These are phyloP conservation scores for Meleagris gallopavo DNA, from an alignment of 2,113 vertebrate genomes.

Conservation along the genomic window DNA sequence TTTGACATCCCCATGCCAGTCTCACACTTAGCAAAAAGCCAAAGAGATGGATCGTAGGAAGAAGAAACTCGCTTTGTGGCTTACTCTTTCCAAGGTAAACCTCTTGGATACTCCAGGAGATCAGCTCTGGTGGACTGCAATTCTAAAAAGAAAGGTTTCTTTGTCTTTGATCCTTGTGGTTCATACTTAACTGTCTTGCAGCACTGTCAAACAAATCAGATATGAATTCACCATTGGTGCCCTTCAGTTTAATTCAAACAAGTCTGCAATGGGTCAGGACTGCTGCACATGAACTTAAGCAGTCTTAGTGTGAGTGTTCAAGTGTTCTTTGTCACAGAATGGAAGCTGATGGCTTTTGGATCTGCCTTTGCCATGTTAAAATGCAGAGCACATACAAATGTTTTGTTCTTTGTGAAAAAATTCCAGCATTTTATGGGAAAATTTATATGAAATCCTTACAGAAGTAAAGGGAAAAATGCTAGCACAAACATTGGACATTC, in stretches of 20 bases:
- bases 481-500: neutral
- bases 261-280: neutral
- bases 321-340: neutral
- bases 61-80: neutral
- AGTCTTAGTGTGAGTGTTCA: neutral
- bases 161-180: neutral
- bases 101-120: neutral
- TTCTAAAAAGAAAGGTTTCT: neutral
- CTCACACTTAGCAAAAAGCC: neutral
- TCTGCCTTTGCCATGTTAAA: neutral
- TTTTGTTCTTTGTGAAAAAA: conserved; percentile 4
- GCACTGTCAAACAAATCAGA: neutral
- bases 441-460: neutral
- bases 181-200: neutral
- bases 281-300: neutral
- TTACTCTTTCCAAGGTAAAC: neutral
- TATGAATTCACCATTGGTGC: neutral
- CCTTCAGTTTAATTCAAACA: neutral
- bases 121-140: neutral
- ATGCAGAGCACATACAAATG: neutral
- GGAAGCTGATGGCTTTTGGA: neutral
- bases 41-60: neutral
- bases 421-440: neutral
- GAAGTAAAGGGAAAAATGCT: neutral
- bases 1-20: neutral